Conservation (phyloP, 2,888 invertebrate genomes). For the Platypus cylindrus region DNA sequence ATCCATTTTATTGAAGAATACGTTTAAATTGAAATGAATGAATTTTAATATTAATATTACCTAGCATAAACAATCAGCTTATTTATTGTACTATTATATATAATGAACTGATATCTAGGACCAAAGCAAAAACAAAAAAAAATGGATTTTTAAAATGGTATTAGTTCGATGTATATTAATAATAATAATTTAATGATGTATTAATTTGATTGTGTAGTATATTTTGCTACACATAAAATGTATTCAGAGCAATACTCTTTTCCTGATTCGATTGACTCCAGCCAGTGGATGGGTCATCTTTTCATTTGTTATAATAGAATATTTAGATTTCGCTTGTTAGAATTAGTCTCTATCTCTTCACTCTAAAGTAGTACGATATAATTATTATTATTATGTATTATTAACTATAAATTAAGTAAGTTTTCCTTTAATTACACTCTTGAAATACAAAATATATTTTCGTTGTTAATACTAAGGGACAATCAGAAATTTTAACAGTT, state of each 20-base stretch:
- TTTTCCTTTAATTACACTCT: too few relatives aligned
- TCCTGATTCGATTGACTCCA: conserved; percentile 32
- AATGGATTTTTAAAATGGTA: conserved; percentile 18
- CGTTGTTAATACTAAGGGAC: conserved; percentile 12
- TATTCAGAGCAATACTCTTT: conserved; percentile 36
- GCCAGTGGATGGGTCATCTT: too few relatives aligned
- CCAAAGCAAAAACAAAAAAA: conserved; percentile 30
- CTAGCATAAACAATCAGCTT: conserved; percentile 26
- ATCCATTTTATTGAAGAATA: conserved; percentile 27
- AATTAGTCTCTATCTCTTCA: too few relatives aligned
- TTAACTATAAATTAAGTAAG: too few relatives aligned
- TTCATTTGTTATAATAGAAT: too few relatives aligned
- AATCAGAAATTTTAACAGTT: conserved; percentile 11
- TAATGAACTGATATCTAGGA: conserved; percentile 29
- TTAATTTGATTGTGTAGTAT: neutral
- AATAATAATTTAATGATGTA: neutral
- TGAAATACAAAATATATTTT: too few relatives aligned
- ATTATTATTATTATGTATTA: too few relatives aligned
- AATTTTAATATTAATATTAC: neutral
- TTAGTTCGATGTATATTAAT: conserved; percentile 9
- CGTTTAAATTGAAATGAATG: conserved; percentile 17
- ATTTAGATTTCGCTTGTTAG: too few relatives aligned
- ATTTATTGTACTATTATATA: too few relatives aligned
- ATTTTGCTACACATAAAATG: conserved; percentile 19
- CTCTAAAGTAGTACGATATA: too few relatives aligned